Percentiles rank a stretch among this genome's conserved stretches.
Evolutionary conservation across 2,797 vertebrate genomes (phyloP).

Genomic region (Taenioides sp.): DNA sequence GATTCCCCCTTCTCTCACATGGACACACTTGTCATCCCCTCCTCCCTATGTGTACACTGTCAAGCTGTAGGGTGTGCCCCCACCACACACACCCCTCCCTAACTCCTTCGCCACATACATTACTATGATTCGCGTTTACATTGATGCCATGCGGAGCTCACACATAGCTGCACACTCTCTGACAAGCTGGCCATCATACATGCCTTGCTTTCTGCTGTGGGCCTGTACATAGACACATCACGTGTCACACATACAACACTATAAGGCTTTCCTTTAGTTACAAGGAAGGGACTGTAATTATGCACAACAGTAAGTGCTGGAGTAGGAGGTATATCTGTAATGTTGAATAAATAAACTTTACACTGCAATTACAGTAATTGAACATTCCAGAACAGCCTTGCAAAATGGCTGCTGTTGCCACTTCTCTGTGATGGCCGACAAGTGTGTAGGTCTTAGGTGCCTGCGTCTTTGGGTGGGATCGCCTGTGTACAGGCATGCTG

Average conservation of each 20-base stretch:
- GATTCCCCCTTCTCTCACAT: constrained; percentile 38
- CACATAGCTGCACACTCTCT: constrained; percentile 47
- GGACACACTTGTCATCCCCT: constrained; percentile 42
- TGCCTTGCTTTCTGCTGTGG: constrained; percentile 30
- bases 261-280: constrained; percentile 9
- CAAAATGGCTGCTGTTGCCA: constrained; percentile 76
- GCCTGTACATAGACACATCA: constrained; percentile 21
- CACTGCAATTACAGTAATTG: constrained; percentile 69
- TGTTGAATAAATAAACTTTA: constrained; percentile 27
- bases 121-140: constrained; percentile 39
- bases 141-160: constrained; percentile 45
- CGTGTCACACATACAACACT: not conserved
- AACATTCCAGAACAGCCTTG: constrained; percentile 68
- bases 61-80: constrained; percentile 67
- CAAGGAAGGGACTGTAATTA: constrained; percentile 3
- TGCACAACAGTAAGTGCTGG: not conserved
- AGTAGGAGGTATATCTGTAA: constrained; percentile 13
- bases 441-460: constrained; percentile 67
- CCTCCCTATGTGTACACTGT: constrained; percentile 59
- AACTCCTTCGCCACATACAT: constrained; percentile 28
- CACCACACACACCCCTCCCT: not conserved
- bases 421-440: constrained; percentile 75
- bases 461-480: constrained; percentile 43
- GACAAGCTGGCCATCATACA: constrained; percentile 36
- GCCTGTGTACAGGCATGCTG: constrained; percentile 15